A percentile compares a stretch with the other conserved stretches of the same genome.
Conservation (phyloP, 2,113 vertebrate genomes). For the Mastomys coucha region DNA sequence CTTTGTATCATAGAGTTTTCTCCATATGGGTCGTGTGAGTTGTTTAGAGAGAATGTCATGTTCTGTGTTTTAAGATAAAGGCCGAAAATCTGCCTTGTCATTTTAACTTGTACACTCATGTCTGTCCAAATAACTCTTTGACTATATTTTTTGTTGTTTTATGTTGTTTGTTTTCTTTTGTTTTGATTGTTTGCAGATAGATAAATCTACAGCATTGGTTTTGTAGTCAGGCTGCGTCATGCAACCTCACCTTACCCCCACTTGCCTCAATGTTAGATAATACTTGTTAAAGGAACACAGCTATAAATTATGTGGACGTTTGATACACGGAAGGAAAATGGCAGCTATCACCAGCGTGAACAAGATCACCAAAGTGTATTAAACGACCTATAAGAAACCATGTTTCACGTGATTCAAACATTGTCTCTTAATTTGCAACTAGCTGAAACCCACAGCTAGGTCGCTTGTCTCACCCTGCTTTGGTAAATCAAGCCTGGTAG, state of each 20-base stretch:
- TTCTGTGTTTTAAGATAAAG: neutral
- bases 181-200: constrained; percentile 7
- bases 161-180: neutral
- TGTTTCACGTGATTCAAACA: neutral
- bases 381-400: neutral
- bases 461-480: neutral
- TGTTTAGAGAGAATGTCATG: neutral
- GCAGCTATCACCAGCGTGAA: neutral
- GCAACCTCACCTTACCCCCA: neutral
- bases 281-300: neutral
- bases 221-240: neutral
- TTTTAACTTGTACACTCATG: neutral
- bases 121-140: neutral
- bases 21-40: neutral
- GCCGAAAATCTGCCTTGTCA: neutral
- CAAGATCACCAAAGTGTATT: neutral
- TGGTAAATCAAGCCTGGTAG: constrained; percentile 23
- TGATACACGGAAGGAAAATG: constrained; percentile 39
- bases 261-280: neutral
- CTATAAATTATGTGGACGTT: neutral
- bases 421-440: neutral
- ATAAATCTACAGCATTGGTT: neutral
- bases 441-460: neutral
- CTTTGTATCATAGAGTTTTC: neutral
- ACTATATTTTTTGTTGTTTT: neutral